Conservation (phyloP, 2,888 invertebrate genomes). For the Drosophila lutescens region DNA sequence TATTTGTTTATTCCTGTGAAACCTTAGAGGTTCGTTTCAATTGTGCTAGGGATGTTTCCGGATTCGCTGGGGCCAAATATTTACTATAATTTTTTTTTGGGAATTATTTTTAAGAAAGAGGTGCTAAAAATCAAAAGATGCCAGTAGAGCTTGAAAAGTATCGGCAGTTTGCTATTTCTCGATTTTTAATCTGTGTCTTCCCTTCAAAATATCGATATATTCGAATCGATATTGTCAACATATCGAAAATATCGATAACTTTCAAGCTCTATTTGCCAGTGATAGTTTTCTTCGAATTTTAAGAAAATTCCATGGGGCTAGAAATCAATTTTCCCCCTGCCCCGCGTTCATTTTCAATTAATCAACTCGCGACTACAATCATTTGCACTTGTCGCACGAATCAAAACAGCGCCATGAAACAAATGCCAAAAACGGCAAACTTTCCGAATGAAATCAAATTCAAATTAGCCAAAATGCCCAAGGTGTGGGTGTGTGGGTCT, state of each 20-base stretch:
- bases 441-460: slow-evolving; percentile 52
- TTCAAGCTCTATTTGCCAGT: no score
- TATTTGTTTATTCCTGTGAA: slow-evolving; percentile 21
- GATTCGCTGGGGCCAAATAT: neutral
- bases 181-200: no score
- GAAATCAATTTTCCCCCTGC: neutral
- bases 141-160: no score
- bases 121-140: neutral
- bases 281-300: neutral
- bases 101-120: neutral
- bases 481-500: slow-evolving; percentile 1
- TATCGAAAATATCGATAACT: no score
- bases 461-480: slow-evolving; percentile 46
- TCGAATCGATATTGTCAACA: no score
- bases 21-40: slow-evolving; percentile 35
- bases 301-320: neutral
- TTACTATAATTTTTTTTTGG: neutral
- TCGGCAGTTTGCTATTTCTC: no score
- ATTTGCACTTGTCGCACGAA: slow-evolving; percentile 38
- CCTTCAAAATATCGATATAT: no score
- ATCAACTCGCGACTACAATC: slow-evolving; percentile 32
- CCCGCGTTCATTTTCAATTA: slow-evolving; percentile 11
- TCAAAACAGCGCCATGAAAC: slow-evolving; percentile 27
- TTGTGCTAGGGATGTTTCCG: slow-evolving; percentile 11
- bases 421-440: slow-evolving; percentile 34